Evolutionary conservation across 2,888 invertebrate genomes (phyloP), one percentile per base, ranked within the genome.

Genomic region (Cerceris ruficornis): DNA sequence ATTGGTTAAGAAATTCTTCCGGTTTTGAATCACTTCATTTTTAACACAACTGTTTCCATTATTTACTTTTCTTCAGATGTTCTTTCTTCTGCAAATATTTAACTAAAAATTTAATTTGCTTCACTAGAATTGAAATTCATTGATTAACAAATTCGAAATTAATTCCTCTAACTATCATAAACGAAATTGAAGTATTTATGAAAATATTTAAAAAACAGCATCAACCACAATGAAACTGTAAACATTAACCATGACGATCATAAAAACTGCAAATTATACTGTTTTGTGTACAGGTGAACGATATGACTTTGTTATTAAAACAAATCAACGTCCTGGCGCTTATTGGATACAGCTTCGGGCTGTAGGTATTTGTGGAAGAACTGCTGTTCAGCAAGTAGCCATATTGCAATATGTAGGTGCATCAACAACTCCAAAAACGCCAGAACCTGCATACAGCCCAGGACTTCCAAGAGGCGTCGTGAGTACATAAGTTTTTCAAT

Each of bases 271-370:
- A 13, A n/a, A 52, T 52, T 28, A 0, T 6, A 6, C 6, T 41
- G 39, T 62, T 43, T 60, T 92, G 7, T 42, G 15, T 92, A 70
- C 93, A 93, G 95, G 95, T 0, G 95, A 95, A 85, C 93, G 95
- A 41, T 94, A 94, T 92, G 95, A 95, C 80, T 94, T 95, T 2
- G 93, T 95, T 0, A 88, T 95, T 11, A 89, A 90, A 52, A 93
- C 94, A 0, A 91, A 93, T 77, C 93, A 93, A 77, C 84, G 88
- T 0, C 85, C 91, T 13, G 93, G 91, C 11, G 92, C 93, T 8
- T 94, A 94, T 86, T 94, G 94, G 94, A 93, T 94, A 69, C 93
- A 93, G 75, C 92, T 93, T 15, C 90, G 93, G 59, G 94, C 93
- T 14, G 87, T 93, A 7, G 93, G 93, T 55, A 93, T 93, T 75